Evolutionary conservation across 2,113 vertebrate species (phyloP).

Genomic region (Ellobius talpinus): DNA sequence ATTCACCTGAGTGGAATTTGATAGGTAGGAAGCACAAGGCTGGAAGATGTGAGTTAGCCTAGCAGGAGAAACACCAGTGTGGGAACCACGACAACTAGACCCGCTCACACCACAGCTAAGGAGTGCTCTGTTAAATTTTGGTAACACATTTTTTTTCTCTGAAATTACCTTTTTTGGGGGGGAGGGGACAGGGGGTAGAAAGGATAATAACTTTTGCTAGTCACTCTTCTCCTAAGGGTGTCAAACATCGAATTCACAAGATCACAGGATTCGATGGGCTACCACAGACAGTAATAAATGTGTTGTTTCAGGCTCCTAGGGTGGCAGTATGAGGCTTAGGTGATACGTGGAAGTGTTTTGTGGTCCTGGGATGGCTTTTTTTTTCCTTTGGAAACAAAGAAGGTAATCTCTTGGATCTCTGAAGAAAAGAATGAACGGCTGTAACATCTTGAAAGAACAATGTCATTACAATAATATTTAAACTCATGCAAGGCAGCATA

Average conservation of each 20-base stretch:
- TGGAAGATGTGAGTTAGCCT: constrained; percentile 3
- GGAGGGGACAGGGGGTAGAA: not conserved
- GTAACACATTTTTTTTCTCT: not conserved
- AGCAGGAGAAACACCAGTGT: constrained; percentile 36
- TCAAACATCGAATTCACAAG: not conserved
- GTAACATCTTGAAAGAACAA: not conserved
- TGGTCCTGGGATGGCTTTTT: not conserved
- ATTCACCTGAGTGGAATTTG: not conserved
- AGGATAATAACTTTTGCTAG: not conserved
- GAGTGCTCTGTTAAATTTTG: constrained; percentile 56
- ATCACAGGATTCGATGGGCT: not conserved
- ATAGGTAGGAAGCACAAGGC: not conserved
- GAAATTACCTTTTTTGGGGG: not conserved
- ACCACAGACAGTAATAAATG: not conserved
- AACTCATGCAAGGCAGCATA: not conserved
- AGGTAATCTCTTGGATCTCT: not conserved
- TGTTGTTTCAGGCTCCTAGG: constrained; percentile 4
- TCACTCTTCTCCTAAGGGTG: not conserved
- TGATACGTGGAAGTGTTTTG: not conserved
- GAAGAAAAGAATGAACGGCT: not conserved
- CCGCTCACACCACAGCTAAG: constrained; percentile 26
- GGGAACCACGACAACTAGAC: constrained; percentile 1
- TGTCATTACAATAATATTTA: constrained; percentile 50
- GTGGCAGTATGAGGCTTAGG: not conserved
- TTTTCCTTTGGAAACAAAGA: not conserved